Base-by-base conservation (phyloP, 92 coral and sea anemone species). In the Palythoa caribaeorum region DNA sequence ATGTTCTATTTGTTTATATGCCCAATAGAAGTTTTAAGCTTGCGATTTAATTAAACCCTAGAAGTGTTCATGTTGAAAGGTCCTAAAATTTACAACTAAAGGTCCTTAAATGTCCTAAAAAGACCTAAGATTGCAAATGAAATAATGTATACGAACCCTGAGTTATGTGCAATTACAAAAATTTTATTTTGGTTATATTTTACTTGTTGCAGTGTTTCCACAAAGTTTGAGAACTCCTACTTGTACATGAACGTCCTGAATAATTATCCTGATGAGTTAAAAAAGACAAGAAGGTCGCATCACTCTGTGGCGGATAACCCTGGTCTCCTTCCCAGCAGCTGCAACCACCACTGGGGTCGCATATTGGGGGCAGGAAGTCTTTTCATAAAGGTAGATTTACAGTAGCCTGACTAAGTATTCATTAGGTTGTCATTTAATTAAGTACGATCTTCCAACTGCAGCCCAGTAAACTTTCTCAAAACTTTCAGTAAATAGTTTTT, bases 271-370 rank as follows among this genome's bases (percentile, higher is more conserved):
- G 84, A 86, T 73, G 76, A 44, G 65, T 11, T 68, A 13, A 21
- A 12, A 57, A 87, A 77, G 35, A 40, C 62, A 37, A 78, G 79
- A 21, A 55, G 20, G 20, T 68, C 73, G 17, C 89, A 90, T 15
- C 79, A 89, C 73, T 81, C 90, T 73, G 84, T 96, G 78, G 88
- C 92, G 73, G 99, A 96, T 77, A 83, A 87, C 79, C 92, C 97
- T 8, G 87, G 91, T 11, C 70, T 97, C 14, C 89, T 87, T 28
- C 99, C 99, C 15, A 94, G 90, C 87, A 84, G 94, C 40, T 87
- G 87, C 37, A 88, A 75, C 19, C 99, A 97, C 65, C 94, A 95
- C 40, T 97, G 99, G 99, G 99, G 98, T 54, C 92, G 99, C 74
- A 92, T 96, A 60, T 65, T 97, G 38, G 98, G 96, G 8, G 92